Evolutionary conservation across 2,797 vertebrate genomes (phyloP).

Genomic region (Crenichthys baileyi): DNA sequence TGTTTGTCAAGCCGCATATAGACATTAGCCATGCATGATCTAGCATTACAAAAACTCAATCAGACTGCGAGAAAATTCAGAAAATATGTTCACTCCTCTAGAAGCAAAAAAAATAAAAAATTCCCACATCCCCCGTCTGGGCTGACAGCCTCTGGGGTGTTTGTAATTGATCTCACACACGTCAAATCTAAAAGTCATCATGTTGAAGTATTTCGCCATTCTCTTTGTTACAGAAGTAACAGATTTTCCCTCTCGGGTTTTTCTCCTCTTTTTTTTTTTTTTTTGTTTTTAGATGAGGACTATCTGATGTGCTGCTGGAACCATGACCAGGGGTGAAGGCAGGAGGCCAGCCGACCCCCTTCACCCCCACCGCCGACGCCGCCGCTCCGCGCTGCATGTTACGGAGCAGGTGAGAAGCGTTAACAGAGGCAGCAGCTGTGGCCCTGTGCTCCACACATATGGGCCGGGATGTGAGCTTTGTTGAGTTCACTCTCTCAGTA

Average conservation of each 20-base stretch:
- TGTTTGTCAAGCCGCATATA: constrained; percentile 16
- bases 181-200: constrained; percentile 29
- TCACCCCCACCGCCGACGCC: background rate
- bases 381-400: constrained; percentile 33
- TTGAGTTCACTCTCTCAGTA: constrained; percentile 45
- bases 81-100: constrained; percentile 9
- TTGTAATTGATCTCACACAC: constrained; percentile 24
- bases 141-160: constrained; percentile 14
- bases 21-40: background rate
- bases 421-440: constrained; percentile 59
- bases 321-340: constrained; percentile 31
- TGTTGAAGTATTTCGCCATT: constrained; percentile 37
- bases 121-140: background rate
- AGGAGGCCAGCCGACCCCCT: constrained; percentile 18
- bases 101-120: background rate
- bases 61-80: background rate
- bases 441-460: constrained; percentile 67
- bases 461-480: constrained; percentile 52
- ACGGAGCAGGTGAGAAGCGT: constrained; percentile 75
- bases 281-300: constrained; percentile 37
- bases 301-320: constrained; percentile 56
- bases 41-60: background rate
- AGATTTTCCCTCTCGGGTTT: constrained; percentile 27
- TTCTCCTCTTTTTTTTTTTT: background rate
- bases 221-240: constrained; percentile 44